Conservation (phyloP, 2,888 invertebrate genomes). For the Apodemia hepburni region DNA sequence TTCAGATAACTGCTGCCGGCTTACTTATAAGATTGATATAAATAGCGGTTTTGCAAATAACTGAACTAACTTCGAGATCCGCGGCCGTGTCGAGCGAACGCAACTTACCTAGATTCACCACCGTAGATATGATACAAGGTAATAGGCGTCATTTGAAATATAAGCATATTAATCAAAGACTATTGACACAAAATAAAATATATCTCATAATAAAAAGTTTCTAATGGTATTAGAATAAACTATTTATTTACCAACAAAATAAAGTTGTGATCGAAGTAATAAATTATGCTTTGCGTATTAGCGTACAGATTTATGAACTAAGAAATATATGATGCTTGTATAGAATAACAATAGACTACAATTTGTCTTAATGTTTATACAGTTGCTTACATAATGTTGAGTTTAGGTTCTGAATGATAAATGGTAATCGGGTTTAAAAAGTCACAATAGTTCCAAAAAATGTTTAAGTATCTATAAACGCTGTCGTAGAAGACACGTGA, state of each 20-base stretch:
- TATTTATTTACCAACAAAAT: background rate
- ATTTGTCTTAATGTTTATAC: conserved; percentile 4
- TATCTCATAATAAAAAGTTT: background rate
- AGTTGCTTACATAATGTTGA: background rate
- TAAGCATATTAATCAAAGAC: conserved; percentile 21
- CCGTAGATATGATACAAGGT: conserved; percentile 34
- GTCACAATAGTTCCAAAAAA: too few relatives aligned
- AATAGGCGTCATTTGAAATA: conserved; percentile 25
- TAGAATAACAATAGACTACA: conserved; percentile 5
- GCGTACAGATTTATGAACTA: conserved; percentile 10
- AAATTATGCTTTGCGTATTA: conserved; percentile 5
- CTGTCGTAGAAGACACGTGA: too few relatives aligned
- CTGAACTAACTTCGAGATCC: conserved; percentile 63
- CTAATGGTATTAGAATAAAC: background rate
- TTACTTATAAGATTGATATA: conserved; percentile 66
- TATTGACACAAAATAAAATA: background rate
- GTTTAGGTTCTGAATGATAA: background rate
- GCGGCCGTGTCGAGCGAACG: conserved; percentile 46
- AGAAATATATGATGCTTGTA: conserved; percentile 3
- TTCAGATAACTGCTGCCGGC: conserved; percentile 39
- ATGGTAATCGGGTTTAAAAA: background rate
- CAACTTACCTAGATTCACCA: conserved; percentile 42
- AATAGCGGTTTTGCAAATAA: conserved; percentile 76
- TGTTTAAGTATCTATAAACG: too few relatives aligned
- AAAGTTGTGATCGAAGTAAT: conserved; percentile 8